phyloP scores from a whole-genome alignment of 2,797 vertebrate genomes.

The Sebastes cheni region DNA sequence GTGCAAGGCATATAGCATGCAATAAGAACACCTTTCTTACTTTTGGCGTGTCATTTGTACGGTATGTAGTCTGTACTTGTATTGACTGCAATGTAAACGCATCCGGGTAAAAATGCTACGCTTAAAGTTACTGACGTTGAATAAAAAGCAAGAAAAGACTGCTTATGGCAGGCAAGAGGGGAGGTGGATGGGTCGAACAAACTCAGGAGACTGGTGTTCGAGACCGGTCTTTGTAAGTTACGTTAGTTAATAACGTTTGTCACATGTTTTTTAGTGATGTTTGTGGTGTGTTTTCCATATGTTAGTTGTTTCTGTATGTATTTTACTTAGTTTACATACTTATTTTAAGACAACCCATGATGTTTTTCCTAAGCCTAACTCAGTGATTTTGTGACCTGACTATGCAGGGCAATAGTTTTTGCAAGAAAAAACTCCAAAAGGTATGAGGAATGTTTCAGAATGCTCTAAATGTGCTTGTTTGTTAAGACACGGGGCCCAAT shows the following conservation, averaged over 20 bases:
- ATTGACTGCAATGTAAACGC: neutral
- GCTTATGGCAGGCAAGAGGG: too few relatives aligned
- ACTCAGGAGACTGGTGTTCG: too few relatives aligned
- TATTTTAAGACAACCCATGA: neutral
- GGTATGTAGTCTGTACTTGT: neutral
- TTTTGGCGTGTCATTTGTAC: neutral
- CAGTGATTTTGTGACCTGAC: neutral
- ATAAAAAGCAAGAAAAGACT: too few relatives aligned
- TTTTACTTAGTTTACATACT: neutral
- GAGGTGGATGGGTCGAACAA: too few relatives aligned
- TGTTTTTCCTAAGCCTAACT: too few relatives aligned
- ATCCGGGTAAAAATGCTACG: too few relatives aligned
- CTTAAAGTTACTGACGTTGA: too few relatives aligned
- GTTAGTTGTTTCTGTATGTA: neutral
- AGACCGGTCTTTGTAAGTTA: neutral
- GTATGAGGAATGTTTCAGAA: slow-evolving; percentile 44
- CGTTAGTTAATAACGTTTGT: neutral
- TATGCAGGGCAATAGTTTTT: neutral
- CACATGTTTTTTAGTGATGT: neutral
- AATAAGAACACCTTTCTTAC: neutral
- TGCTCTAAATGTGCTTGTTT: slow-evolving; percentile 9
- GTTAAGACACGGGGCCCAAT: slow-evolving; percentile 5
- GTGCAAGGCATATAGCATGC: neutral
- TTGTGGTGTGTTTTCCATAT: neutral
- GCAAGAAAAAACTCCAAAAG: neutral